Evolutionary conservation across 2,797 vertebrate species (phyloP).

Genomic region (Rhynchonycteris naso): DNA sequence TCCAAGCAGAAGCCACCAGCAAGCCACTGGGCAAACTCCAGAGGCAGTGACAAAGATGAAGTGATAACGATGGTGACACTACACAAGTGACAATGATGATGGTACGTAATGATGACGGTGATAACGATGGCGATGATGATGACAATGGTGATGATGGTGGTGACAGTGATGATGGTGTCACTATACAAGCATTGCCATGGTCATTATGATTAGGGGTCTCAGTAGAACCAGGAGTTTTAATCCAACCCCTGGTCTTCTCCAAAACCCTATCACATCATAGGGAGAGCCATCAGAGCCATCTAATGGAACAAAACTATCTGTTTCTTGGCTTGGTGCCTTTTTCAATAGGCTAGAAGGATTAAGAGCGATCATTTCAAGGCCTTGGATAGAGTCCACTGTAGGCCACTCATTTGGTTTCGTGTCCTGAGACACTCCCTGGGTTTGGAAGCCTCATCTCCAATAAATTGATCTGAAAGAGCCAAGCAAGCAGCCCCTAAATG

Average conservation of each 20-base stretch:
- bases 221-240: neutral
- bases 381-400: neutral
- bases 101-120: accelerated
- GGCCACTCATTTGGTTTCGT: neutral
- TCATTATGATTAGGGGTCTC: neutral
- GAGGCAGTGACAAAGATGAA: no score
- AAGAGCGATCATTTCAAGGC: neutral
- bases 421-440: neutral
- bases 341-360: neutral
- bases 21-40: no score
- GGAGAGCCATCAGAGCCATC: neutral
- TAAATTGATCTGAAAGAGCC: neutral
- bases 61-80: no score
- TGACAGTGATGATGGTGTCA: neutral
- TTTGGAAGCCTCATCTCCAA: neutral
- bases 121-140: accelerated
- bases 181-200: neutral
- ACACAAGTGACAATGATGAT: accelerated
- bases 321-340: neutral
- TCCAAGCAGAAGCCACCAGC: neutral
- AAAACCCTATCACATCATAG: neutral
- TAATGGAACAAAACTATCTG: neutral
- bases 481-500: neutral
- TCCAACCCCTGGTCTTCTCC: neutral
- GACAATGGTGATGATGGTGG: accelerated